A percentile compares a stretch with the other conserved stretches of the same genome.
phyloP scores from a whole-genome alignment of 2,113 vertebrate genomes.

The Forbesichthys agassizii region DNA sequence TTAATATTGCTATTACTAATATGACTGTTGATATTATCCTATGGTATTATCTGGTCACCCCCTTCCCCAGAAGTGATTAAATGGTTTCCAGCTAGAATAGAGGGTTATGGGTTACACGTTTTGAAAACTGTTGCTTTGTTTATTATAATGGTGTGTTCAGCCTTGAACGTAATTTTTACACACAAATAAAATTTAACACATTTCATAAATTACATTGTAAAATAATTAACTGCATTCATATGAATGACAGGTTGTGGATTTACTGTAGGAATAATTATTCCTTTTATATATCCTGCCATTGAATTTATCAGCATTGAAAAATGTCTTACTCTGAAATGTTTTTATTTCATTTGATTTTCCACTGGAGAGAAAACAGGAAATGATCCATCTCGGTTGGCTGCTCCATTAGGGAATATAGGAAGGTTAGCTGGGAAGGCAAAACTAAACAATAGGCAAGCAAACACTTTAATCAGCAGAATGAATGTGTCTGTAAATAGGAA shows the following conservation, averaged over 20 bases:
- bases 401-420: constrained; percentile 13
- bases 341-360: constrained; percentile 8
- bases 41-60: no score
- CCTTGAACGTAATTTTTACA: background rate
- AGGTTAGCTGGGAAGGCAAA: constrained; percentile 9
- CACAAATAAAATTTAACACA: background rate
- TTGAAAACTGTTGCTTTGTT: background rate
- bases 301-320: background rate
- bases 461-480: constrained; percentile 28
- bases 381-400: background rate
- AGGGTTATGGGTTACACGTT: no score
- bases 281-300: background rate
- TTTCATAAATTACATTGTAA: background rate
- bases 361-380: constrained; percentile 3
- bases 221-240: background rate
- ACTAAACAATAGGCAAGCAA: constrained; percentile 20
- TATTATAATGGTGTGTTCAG: background rate
- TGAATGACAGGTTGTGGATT: background rate
- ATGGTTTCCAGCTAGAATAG: no score
- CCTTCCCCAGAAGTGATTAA: no score
- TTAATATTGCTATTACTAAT: no score
- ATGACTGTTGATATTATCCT: no score
- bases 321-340: background rate
- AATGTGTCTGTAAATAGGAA: constrained; percentile 26
- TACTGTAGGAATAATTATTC: background rate